Percentiles rank a stretch among this genome's conserved stretches.
These are phyloP conservation scores for Cranoglanis bouderius DNA, from an alignment of 2,113 vertebrate species.

Conservation along the genomic window DNA sequence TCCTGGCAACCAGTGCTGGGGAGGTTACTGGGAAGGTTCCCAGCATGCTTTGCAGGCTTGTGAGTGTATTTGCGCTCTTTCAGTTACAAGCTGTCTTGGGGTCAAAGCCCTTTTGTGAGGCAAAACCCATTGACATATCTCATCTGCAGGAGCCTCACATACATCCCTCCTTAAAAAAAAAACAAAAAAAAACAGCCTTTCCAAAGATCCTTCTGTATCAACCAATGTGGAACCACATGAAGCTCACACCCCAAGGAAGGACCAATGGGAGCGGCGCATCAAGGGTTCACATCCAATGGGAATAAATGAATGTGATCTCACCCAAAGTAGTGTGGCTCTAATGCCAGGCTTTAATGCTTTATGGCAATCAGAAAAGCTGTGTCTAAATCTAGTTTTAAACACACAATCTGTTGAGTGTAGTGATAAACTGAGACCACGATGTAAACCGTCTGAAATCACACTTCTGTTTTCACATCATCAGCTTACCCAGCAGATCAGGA, in stretches of 20 bases:
- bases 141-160: conserved; percentile 53
- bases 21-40: conserved; percentile 47
- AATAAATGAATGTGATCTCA: conserved; percentile 42
- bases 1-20: conserved; percentile 41
- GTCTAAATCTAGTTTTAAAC: background rate
- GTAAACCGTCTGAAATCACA: background rate
- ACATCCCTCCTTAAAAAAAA: conserved; percentile 30
- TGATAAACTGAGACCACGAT: background rate
- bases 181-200: conserved; percentile 27
- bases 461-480: background rate
- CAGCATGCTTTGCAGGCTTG: conserved; percentile 36
- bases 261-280: conserved; percentile 29
- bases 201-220: conserved; percentile 11
- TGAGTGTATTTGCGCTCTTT: conserved; percentile 40
- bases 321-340: conserved; percentile 8
- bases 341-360: background rate
- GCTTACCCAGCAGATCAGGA: conserved; percentile 83
- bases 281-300: conserved; percentile 12
- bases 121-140: conserved; percentile 44
- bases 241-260: conserved; percentile 44
- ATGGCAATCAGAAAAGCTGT: background rate
- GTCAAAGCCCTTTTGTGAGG: conserved; percentile 52
- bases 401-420: background rate
- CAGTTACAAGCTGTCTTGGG: conserved; percentile 38
- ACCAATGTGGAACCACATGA: conserved; percentile 39